Percentiles rank a stretch among this genome's conserved stretches.
phyloP scores from a whole-genome alignment of 1,140 invertebrate genomes.

The Ditylenchus dipsaci region DNA sequence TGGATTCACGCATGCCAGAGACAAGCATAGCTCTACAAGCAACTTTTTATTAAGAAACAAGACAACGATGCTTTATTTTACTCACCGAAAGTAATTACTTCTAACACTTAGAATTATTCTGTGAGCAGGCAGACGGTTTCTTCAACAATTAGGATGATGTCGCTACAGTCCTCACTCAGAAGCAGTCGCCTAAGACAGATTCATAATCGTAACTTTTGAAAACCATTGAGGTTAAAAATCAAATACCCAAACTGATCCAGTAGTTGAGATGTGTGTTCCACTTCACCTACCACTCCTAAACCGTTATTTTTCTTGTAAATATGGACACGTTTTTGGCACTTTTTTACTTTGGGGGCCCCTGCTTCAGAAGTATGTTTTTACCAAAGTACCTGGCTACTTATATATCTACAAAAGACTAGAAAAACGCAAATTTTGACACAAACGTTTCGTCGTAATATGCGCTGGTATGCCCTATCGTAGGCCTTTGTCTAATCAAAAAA shows the following conservation, averaged over 20 bases:
- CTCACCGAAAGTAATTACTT: constrained; percentile 83
- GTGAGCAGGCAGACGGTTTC: constrained; percentile 77
- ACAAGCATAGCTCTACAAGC: constrained; percentile 71
- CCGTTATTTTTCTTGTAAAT: background rate
- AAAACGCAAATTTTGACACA: too few relatives aligned
- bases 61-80: too few relatives aligned
- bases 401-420: too few relatives aligned
- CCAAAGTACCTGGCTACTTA: too few relatives aligned
- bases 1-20: constrained; percentile 83
- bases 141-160: constrained; percentile 82
- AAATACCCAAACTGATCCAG: constrained; percentile 63
- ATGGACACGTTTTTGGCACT: too few relatives aligned
- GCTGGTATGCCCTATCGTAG: too few relatives aligned
- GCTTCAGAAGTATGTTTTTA: too few relatives aligned
- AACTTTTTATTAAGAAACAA: background rate
- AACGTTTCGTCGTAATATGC: too few relatives aligned
- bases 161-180: constrained; percentile 80
- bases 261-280: constrained; percentile 57
- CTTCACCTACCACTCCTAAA: constrained; percentile 5
- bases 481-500: too few relatives aligned
- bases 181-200: constrained; percentile 64
- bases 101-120: constrained; percentile 83
- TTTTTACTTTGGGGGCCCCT: too few relatives aligned
- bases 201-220: background rate
- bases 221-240: background rate